Percentiles rank a stretch among this genome's conserved stretches.
Conservation (phyloP, 2,113 vertebrate genomes). For the Lophotis ruficrista region DNA sequence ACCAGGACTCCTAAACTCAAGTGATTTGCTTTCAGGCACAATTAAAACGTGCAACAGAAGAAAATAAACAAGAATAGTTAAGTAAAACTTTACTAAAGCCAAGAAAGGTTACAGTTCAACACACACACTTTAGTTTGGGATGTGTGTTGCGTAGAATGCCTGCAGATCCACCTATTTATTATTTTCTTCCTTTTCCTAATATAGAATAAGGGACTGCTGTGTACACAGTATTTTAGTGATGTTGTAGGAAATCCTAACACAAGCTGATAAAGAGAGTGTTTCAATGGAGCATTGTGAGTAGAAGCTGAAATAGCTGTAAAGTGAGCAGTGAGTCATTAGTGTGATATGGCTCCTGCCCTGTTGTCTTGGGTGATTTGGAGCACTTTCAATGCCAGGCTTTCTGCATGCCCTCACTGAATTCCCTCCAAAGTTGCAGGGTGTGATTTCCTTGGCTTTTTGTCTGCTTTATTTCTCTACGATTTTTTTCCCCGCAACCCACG, state of each 20-base stretch:
- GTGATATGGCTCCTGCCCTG: background rate
- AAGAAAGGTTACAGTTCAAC: background rate
- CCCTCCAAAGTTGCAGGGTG: background rate
- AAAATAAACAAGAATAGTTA: background rate
- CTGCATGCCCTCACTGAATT: background rate
- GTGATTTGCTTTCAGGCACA: background rate
- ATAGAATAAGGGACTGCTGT: background rate
- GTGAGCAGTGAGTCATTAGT: background rate
- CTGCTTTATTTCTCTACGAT: fast-evolving
- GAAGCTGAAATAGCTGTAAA: background rate
- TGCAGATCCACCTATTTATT: background rate
- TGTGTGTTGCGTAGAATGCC: background rate
- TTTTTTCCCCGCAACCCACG: background rate
- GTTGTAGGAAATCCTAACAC: background rate
- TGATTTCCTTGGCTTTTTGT: background rate
- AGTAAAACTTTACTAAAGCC: background rate
- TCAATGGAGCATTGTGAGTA: background rate
- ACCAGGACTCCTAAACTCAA: background rate
- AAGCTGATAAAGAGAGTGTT: background rate
- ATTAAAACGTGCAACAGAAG: background rate
- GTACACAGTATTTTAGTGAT: background rate
- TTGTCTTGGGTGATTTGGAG: background rate
- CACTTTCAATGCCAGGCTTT: background rate
- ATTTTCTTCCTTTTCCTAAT: background rate
- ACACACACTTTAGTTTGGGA: fast-evolving